Base-by-base conservation (phyloP, 1,140 invertebrate species). In the Drosophila pruinosa region DNA sequence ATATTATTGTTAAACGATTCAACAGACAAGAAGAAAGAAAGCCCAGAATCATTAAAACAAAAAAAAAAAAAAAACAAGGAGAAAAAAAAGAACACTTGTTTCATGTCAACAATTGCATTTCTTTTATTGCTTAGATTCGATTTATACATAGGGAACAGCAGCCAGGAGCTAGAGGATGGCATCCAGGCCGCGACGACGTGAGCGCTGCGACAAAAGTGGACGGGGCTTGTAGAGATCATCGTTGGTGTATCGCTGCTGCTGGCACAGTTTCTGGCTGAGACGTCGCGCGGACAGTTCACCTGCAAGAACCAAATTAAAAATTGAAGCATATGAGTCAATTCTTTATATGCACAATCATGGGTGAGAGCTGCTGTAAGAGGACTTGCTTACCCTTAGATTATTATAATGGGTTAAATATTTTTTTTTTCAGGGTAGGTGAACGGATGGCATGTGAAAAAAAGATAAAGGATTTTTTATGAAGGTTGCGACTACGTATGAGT, bases 191-290 rank as follows among this genome's bases (percentile, higher is more conserved):
- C 90, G 72, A 28, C 90, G 81, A 39, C 90, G 79, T 26, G 90
- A 89, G 8, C 90, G 74, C 77, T 90, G 71, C 75, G 91, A 85
- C 47, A 89, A 70, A 17, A 94, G 78, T 26, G 93, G 93, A 72
- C 94, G 92, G 57, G 94, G 94, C 90, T 95, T 95, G 90, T 95
- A 95, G 62, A 95, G 90, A 92, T 95, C 94, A 79, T 94, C 93
- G 72, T 93, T 94, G 34, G 93, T 93, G 74, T 95, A 95, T 58
- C 94, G 93, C 86, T 95, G 94, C 67, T 90, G 89, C 65, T 89
- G 89, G 39, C 72, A 88, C 4, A 88, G 57, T 64, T 90, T 90
- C 62, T 74, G 72, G 62, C 64, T 74, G 21, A 78, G 61, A 15
- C 83, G 72, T n/a, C 83, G 64, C 7, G 56, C 17, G 24, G 78